Percentiles rank a stretch among this genome's conserved stretches.
Conservation (phyloP, 2,797 vertebrate genomes). For the Gobio occitaniae region DNA sequence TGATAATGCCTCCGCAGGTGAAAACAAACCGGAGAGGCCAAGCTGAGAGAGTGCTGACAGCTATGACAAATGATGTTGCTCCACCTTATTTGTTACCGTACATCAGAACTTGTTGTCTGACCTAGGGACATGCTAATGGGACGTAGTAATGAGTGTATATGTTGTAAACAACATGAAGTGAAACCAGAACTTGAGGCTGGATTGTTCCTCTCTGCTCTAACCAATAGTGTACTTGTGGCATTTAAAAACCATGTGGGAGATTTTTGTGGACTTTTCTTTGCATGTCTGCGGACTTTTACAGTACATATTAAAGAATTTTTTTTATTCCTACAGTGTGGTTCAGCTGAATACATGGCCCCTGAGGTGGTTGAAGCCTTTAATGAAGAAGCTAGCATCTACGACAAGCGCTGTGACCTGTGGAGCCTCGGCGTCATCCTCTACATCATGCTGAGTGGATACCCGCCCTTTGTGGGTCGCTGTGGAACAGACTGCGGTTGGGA, state of each 20-base stretch:
- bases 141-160: not conserved
- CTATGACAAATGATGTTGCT: constrained; percentile 8
- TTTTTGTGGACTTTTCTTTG: not conserved
- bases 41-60: not conserved
- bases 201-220: not conserved
- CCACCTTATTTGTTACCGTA: not conserved
- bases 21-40: constrained; percentile 27
- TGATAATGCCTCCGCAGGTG: constrained; percentile 21
- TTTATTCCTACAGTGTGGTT: constrained; percentile 86
- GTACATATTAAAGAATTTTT: not conserved
- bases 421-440: constrained; percentile 97
- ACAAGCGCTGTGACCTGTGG: constrained; percentile 98
- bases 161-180: constrained; percentile 2
- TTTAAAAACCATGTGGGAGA: not conserved
- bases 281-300: not conserved
- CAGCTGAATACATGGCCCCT: constrained; percentile 97
- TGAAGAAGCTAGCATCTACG: constrained; percentile 95
- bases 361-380: constrained; percentile 98
- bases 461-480: constrained; percentile 94
- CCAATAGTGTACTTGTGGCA: not conserved
- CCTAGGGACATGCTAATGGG: not conserved
- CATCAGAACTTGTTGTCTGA: not conserved
- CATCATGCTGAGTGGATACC: constrained; percentile 97
- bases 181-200: not conserved
- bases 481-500: constrained; percentile 96